phyloP scores from a whole-genome alignment of 2,888 invertebrate species.

The Miltochrista miniata region DNA sequence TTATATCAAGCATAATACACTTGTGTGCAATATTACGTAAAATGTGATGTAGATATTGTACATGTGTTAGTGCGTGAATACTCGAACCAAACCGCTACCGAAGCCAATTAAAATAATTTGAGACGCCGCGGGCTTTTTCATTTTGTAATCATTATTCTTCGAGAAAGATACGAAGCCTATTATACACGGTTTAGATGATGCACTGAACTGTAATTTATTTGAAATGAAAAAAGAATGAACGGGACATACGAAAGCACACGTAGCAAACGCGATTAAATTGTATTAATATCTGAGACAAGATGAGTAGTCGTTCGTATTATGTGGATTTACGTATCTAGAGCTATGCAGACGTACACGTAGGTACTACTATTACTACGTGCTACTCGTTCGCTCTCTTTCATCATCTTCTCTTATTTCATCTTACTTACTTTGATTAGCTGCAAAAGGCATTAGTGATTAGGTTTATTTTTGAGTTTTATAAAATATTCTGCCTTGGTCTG shows the following conservation, averaged over 20 bases:
- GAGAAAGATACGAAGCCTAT: conserved; percentile 74
- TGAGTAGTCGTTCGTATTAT: conserved; percentile 10
- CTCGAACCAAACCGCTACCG: conserved; percentile 74
- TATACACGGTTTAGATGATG: conserved; percentile 77
- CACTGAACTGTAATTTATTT: conserved; percentile 72
- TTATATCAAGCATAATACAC: conserved; percentile 19
- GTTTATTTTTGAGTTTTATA: too few species aligned
- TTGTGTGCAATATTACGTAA: conserved; percentile 43
- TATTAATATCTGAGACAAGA: conserved; percentile 20
- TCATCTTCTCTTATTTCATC: too few species aligned
- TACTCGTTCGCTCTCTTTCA: too few species aligned
- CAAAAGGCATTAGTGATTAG: too few species aligned
- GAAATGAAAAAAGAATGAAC: conserved; percentile 37
- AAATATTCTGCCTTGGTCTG: too few species aligned
- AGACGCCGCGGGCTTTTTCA: conserved; percentile 79
- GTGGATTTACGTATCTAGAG: not conserved
- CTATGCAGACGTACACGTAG: conserved; percentile 5
- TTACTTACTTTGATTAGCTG: too few species aligned
- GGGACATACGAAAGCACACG: conserved; percentile 23
- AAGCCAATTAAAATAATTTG: conserved; percentile 84
- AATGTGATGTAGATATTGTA: conserved; percentile 39
- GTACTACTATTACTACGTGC: too few species aligned
- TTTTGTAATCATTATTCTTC: conserved; percentile 81
- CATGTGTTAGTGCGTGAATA: conserved; percentile 55
- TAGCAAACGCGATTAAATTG: conserved; percentile 31